A percentile compares a stretch with the other conserved stretches of the same genome.
Conservation (phyloP, 2,113 vertebrate species). For the Tenebrosternarchus preto region DNA sequence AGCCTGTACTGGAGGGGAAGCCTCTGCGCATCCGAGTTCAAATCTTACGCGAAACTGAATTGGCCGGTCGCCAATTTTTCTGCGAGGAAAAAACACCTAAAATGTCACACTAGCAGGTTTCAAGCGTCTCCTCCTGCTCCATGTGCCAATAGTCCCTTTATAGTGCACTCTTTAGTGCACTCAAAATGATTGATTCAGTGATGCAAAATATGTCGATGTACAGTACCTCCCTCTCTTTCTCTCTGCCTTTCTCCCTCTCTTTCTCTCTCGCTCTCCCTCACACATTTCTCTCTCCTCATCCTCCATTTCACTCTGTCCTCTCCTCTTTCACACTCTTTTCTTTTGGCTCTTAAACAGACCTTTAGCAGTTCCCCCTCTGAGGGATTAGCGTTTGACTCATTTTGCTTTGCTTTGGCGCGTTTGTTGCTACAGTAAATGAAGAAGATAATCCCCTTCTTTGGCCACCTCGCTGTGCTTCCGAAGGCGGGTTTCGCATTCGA, state of each 20-base stretch:
- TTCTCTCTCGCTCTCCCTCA: not conserved
- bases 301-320: not conserved
- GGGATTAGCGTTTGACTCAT: conserved; percentile 30
- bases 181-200: too few relatives aligned
- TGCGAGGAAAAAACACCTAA: not conserved
- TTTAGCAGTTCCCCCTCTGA: not conserved
- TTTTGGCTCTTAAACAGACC: not conserved
- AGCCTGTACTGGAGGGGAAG: not conserved
- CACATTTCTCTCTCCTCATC: not conserved
- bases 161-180: too few relatives aligned
- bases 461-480: conserved; percentile 26
- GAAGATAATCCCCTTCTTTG: conserved; percentile 37
- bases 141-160: not conserved
- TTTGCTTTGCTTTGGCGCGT: conserved; percentile 27
- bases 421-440: conserved; percentile 31
- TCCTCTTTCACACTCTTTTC: not conserved
- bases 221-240: not conserved
- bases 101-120: not conserved
- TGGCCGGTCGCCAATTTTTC: too few relatives aligned
- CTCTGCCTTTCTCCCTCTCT: not conserved
- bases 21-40: not conserved
- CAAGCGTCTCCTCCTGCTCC: not conserved
- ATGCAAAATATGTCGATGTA: too few relatives aligned
- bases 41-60: too few relatives aligned
- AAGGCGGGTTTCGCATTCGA: not conserved